Evolutionary conservation across 2,113 vertebrate species (phyloP).

Genomic region (Oncorhynchus mykiss): DNA sequence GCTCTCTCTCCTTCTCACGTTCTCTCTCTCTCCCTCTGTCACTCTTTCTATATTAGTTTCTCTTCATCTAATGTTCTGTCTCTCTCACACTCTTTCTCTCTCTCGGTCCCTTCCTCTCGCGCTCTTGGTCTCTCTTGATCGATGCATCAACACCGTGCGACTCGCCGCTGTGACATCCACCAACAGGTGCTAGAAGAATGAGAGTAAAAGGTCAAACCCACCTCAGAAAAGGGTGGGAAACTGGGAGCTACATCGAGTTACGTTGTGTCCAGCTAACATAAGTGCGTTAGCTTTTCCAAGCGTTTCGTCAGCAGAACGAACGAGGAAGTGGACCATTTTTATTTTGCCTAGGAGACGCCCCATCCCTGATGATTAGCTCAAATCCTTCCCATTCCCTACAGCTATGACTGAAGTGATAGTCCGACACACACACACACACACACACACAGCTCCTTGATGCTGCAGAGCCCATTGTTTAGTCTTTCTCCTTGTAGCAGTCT

Average conservation of each 20-base stretch:
- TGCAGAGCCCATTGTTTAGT: conserved; percentile 48
- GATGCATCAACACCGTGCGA: neutral
- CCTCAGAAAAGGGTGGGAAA: neutral
- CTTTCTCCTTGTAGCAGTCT: conserved; percentile 33
- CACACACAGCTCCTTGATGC: neutral
- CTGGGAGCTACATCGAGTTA: conserved; percentile 1
- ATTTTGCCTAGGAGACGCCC: conserved; percentile 30
- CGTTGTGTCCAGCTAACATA: conserved; percentile 1
- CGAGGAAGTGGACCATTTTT: conserved; percentile 31
- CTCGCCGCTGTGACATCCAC: conserved; percentile 19
- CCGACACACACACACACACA: neutral
- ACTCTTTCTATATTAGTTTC: too few species aligned
- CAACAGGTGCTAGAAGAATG: conserved; percentile 35
- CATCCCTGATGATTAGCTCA: conserved; percentile 43
- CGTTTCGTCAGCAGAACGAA: neutral
- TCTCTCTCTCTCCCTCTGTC: too few species aligned
- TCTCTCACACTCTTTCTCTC: too few species aligned
- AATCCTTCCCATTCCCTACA: conserved; percentile 20
- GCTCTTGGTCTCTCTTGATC: too few species aligned
- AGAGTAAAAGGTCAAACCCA: conserved; percentile 25
- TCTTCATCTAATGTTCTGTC: too few species aligned
- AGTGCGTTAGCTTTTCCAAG: conserved; percentile 13
- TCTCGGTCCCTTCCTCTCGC: too few species aligned
- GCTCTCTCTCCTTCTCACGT: neutral
- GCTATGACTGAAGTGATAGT: conserved; percentile 33